Percentiles rank a stretch among this genome's conserved stretches.
These are phyloP conservation scores for Hydrozoanthus tunicans DNA, from an alignment of 64 coral and sea anemone genomes.

Conservation along the genomic window DNA sequence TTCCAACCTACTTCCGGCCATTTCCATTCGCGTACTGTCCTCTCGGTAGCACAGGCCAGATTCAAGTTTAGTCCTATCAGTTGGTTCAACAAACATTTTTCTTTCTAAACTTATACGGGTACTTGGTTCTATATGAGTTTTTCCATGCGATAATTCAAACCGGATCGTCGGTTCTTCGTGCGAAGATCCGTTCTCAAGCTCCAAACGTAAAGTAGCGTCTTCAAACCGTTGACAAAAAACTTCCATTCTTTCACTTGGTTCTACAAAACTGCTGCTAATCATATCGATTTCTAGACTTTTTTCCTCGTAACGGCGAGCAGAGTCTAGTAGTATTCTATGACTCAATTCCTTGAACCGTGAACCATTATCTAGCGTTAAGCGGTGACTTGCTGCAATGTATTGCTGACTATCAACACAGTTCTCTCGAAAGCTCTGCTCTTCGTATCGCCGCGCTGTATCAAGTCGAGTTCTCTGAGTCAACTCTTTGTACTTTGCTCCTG, in stretches of 20 bases:
- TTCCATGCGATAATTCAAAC: slow-evolving; percentile 12
- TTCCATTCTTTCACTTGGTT: slow-evolving; percentile 26
- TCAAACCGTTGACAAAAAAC: slow-evolving; percentile 1
- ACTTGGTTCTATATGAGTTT: slow-evolving; percentile 1
- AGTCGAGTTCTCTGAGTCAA: slow-evolving; percentile 3
- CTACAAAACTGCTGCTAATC: slow-evolving; percentile 23
- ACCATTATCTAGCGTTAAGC: slow-evolving; percentile 19
- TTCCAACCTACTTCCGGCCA: neutral
- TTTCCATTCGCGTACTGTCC: slow-evolving; percentile 16
- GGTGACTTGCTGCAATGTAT: slow-evolving; percentile 25
- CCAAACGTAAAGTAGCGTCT: slow-evolving; percentile 6
- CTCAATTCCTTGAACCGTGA: slow-evolving; percentile 15
- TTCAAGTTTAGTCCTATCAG: slow-evolving; percentile 22
- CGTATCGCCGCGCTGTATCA: slow-evolving; percentile 19
- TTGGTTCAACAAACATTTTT: slow-evolving; percentile 34
- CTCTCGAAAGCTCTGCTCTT: slow-evolving; percentile 27
- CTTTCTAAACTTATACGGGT: neutral
- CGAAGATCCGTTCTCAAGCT: slow-evolving; percentile 44
- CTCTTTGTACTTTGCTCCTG: slow-evolving; percentile 17
- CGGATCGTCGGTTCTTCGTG: slow-evolving; percentile 25
- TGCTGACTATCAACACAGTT: slow-evolving; percentile 1
- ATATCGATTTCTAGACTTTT: slow-evolving; percentile 43
- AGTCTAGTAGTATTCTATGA: slow-evolving; percentile 26
- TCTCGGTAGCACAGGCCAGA: slow-evolving; percentile 27
- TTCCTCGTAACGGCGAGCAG: slow-evolving; percentile 31